A percentile compares a stretch with the other conserved stretches of the same genome.
Evolutionary conservation across 2,888 invertebrate species (phyloP).

Genomic region (Mesorhabditis spiculigera): DNA sequence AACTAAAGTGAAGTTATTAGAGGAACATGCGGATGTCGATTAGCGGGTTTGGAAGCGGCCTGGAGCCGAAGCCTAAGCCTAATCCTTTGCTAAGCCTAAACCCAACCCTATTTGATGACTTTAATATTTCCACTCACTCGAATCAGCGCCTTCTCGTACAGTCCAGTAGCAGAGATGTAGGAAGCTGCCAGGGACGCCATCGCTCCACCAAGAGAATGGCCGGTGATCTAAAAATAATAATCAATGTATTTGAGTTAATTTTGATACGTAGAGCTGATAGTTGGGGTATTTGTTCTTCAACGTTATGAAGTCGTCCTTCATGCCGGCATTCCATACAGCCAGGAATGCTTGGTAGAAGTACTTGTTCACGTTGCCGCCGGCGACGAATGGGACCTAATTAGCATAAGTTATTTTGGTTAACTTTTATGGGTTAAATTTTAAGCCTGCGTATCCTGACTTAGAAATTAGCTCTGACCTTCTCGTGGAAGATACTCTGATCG

Average conservation of each 20-base stretch:
- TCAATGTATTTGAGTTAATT: neutral
- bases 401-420: neutral
- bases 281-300: slow-evolving; percentile 32
- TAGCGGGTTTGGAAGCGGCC: no score
- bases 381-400: slow-evolving; percentile 15
- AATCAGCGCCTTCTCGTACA: slow-evolving; percentile 8
- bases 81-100: no score
- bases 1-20: slow-evolving; percentile 19
- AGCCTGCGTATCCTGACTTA: no score
- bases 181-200: slow-evolving; percentile 41
- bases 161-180: slow-evolving; percentile 23
- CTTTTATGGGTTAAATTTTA: neutral
- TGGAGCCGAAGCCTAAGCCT: no score
- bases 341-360: slow-evolving; percentile 48
- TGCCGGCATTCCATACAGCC: slow-evolving; percentile 41
- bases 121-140: no score
- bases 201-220: slow-evolving; percentile 42
- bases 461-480: neutral
- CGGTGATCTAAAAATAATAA: slow-evolving; percentile 24
- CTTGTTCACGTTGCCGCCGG: slow-evolving; percentile 41
- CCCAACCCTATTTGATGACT: no score
- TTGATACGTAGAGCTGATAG: slow-evolving; percentile 38
- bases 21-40: no score
- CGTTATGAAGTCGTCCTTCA: slow-evolving; percentile 34
- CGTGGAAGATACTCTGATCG: slow-evolving; percentile 28